phyloP scores from a whole-genome alignment of 23 tunicate species.

The Halocynthia roretzi region DNA sequence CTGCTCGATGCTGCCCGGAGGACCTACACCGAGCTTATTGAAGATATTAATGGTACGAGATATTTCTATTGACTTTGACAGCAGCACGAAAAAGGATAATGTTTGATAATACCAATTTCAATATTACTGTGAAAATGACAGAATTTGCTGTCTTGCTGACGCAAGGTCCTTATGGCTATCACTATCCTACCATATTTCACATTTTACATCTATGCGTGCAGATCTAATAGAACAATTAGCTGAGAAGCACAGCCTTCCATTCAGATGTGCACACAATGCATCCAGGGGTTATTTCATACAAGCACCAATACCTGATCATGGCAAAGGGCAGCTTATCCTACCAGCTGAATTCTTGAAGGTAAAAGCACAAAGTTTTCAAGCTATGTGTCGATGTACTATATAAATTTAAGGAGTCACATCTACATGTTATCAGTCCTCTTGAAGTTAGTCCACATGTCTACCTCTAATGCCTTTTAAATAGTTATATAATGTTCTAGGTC shows the following conservation, averaged over 20 bases:
- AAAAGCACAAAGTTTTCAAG: no score
- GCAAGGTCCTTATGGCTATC: no score
- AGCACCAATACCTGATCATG: constrained; percentile 23
- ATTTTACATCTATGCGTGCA: not conserved
- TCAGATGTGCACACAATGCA: constrained; percentile 50
- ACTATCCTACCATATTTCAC: no score
- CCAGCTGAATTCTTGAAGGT: constrained; percentile 70
- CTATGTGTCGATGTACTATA: no score
- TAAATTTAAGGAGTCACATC: no score
- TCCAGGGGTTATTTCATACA: constrained; percentile 84
- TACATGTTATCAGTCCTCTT: not conserved
- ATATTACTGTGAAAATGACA: not conserved
- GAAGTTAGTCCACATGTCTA: not conserved
- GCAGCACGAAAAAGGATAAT: not conserved
- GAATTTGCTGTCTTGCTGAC: not conserved
- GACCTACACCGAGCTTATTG: constrained; percentile 65
- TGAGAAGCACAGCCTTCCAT: constrained; percentile 53
- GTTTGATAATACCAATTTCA: not conserved
- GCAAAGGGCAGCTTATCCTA: constrained; percentile 27
- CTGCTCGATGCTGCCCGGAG: constrained; percentile 58
- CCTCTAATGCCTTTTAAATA: not conserved
- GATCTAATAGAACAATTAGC: constrained; percentile 50
- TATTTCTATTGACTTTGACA: not conserved
- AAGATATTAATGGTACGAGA: constrained; percentile 58
- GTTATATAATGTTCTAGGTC: constrained; percentile 23